Base-by-base conservation (phyloP, 2,113 vertebrate species). In the rat (Rattus norvegicus) region DNA sequence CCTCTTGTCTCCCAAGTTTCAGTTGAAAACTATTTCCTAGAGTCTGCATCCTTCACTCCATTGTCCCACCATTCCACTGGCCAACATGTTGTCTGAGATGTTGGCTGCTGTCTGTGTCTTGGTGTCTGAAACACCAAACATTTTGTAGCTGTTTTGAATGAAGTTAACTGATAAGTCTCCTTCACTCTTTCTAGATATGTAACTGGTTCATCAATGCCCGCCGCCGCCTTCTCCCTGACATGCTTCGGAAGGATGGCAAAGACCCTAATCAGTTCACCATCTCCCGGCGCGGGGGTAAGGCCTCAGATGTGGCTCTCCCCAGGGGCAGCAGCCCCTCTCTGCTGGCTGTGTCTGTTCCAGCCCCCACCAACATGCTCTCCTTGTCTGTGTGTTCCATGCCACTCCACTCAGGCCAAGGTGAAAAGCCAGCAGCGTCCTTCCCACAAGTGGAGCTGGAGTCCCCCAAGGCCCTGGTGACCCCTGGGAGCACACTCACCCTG, bases 131-230 rank as follows among this genome's bases (percentile, higher is more conserved):
- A 91, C 36, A 69, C 47, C 33, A 28, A 73, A 67, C 72, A 36
- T 36, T 67, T 56, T 28, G 6, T 19, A 49, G 85, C 43, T 88
- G 75, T 70, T 97, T 96, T 73, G 49, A 26, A 88, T 63, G 26
- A 3, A 47, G 8, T 90, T 36, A 96, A 92, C 91, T 95, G 54
- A 96, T 70, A 26, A 2, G 5, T 88, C 61, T 95, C 36, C 69
- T 47, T 28, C 43, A 24, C 7, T 85, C 47, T 14, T 96, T 95
- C 17, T 97, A 99, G 99, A 99, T 99, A 95, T 99, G 99, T 97
- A 99, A 99, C 98, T 99, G 99, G 99, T 99, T 99, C 98, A 99
- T 99, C 98, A 99, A 99, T 0, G 99, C 99, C 2, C 98, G 99
- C 8, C 98, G 99, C 47, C 98, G 99, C 76, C 99, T 99, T 90